These are phyloP conservation scores for Bombylius major DNA, from an alignment of 2,888 invertebrate species.

Conservation along the genomic window DNA sequence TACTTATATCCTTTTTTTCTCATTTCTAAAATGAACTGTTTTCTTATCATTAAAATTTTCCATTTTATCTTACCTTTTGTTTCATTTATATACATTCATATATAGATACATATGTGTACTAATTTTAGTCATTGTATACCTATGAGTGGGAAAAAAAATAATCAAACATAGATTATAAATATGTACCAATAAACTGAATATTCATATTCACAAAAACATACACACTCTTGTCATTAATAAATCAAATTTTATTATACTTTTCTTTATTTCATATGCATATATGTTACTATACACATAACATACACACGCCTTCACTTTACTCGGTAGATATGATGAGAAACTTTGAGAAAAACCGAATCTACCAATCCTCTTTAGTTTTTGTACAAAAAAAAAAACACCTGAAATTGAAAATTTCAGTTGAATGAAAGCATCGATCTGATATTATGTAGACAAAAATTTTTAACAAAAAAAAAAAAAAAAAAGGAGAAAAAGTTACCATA, in stretches of 20 bases:
- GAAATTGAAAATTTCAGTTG: no score
- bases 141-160: neutral
- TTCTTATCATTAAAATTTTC: neutral
- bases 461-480: no score
- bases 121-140: neutral
- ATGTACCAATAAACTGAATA: conserved; percentile 1
- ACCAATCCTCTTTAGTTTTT: no score
- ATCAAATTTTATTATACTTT: conserved; percentile 39
- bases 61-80: no score
- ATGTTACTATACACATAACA: neutral
- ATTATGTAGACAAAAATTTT: neutral
- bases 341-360: no score
- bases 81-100: neutral
- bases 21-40: neutral
- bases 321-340: no score
- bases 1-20: neutral
- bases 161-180: neutral
- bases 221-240: conserved; percentile 35
- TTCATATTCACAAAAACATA: conserved; percentile 24
- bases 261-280: conserved; percentile 28
- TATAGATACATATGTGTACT: neutral
- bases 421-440: neutral
- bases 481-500: no score
- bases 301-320: neutral
- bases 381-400: neutral